These are phyloP conservation scores for Biston betularia DNA, from an alignment of 2,888 invertebrate species.

Conservation along the genomic window DNA sequence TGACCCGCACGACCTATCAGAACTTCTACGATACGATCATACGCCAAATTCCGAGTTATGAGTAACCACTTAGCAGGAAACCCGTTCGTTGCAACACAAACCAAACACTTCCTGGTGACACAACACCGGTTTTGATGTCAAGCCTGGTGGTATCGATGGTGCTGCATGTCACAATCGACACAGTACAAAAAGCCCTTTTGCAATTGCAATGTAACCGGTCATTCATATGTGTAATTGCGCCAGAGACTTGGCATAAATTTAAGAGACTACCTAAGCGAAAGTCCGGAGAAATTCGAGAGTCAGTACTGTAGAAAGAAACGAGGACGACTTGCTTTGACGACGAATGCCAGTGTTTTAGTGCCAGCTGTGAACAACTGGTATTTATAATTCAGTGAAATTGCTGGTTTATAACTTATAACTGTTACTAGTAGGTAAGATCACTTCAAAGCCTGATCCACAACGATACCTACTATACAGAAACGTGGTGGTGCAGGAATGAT, in stretches of 20 bases:
- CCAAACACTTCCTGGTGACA: conserved; percentile 29
- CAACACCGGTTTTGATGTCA: conserved; percentile 32
- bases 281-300: conserved; percentile 68
- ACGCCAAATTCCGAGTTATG: conserved; percentile 46
- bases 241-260: conserved; percentile 60
- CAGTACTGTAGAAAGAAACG: conserved; percentile 42
- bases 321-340: conserved; percentile 33
- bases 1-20: conserved; percentile 35
- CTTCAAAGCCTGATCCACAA: background rate
- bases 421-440: background rate
- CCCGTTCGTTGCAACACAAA: conserved; percentile 30
- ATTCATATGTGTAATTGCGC: conserved; percentile 50
- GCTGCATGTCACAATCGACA: conserved; percentile 47
- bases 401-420: background rate
- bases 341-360: too few relatives aligned
- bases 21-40: conserved; percentile 49
- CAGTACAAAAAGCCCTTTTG: conserved; percentile 51
- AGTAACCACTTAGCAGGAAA: conserved; percentile 40
- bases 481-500: background rate
- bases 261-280: conserved; percentile 60
- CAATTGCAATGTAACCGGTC: conserved; percentile 54
- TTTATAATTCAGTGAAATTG: conserved; percentile 3
- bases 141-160: conserved; percentile 31
- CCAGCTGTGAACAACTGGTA: conserved; percentile 1
- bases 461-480: background rate